phyloP scores from a whole-genome alignment of 2,888 invertebrate genomes.

The Temnothorax unifasciatus region DNA sequence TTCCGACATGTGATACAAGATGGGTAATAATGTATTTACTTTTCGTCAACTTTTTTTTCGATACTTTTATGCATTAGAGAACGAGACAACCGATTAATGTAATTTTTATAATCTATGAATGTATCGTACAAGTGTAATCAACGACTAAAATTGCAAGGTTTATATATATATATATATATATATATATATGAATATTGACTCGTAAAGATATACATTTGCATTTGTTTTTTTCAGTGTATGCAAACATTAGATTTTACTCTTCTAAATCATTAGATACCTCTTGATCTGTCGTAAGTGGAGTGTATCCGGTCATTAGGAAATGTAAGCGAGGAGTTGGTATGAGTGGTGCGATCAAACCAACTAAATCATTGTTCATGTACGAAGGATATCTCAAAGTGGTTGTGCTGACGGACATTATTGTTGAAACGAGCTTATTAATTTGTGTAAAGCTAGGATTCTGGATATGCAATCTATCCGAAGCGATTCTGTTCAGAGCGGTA shows the following conservation, averaged over 20 bases:
- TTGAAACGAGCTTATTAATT: constrained; percentile 98
- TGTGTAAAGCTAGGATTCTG: constrained; percentile 98
- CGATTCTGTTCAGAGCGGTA: constrained; percentile 97
- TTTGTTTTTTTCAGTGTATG: not conserved
- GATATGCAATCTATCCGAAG: constrained; percentile 96
- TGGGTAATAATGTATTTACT: too few relatives aligned
- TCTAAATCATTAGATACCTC: constrained; percentile 85
- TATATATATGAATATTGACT: too few relatives aligned
- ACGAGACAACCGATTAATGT: too few relatives aligned
- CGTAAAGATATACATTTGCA: too few relatives aligned
- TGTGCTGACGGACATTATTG: constrained; percentile 99
- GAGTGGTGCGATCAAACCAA: constrained; percentile 97
- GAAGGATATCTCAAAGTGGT: constrained; percentile 98
- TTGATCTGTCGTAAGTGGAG: constrained; percentile 96
- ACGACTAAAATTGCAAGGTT: too few relatives aligned
- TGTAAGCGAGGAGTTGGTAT: constrained; percentile 99
- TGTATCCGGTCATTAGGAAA: constrained; percentile 99
- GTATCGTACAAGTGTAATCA: not conserved
- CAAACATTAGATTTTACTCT: not conserved
- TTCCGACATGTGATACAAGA: too few relatives aligned
- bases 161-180: too few relatives aligned
- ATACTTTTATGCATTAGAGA: too few relatives aligned
- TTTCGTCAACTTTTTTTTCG: too few relatives aligned
- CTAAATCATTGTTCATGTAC: constrained; percentile 99
- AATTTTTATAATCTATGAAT: not conserved